Conservation (phyloP, 2,113 vertebrate species). For the Vidua chalybeata region DNA sequence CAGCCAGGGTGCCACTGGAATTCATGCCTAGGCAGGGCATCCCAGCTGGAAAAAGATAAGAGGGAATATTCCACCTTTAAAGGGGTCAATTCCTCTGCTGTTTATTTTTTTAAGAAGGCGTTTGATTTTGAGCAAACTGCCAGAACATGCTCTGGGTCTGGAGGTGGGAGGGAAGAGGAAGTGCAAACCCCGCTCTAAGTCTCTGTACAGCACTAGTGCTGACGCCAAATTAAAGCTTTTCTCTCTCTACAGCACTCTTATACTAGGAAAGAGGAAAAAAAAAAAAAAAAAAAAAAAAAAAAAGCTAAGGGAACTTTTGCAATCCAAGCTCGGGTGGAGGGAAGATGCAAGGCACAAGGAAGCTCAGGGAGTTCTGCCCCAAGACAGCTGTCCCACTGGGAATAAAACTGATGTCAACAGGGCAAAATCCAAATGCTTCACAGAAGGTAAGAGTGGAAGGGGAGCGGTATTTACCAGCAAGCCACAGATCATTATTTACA, state of each 20-base stretch:
- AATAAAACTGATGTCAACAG: not conserved
- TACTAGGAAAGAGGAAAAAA: not conserved
- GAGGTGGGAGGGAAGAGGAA: conserved; percentile 36
- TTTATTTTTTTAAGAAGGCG: not conserved
- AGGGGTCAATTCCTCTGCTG: not conserved
- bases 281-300: fast-evolving
- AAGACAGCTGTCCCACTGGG: not conserved
- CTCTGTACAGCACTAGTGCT: not conserved
- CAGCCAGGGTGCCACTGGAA: not conserved
- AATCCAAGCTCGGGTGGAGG: not conserved
- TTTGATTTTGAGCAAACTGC: conserved; percentile 4
- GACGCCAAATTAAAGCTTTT: not conserved
- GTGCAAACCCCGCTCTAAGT: not conserved
- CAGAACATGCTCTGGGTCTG: not conserved
- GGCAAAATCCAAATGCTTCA: not conserved
- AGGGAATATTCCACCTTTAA: conserved; percentile 6
- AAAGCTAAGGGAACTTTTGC: not conserved
- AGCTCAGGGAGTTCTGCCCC: fast-evolving
- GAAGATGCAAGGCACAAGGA: not conserved
- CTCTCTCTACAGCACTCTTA: not conserved
- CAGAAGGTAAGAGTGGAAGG: not conserved
- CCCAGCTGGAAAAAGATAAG: not conserved
- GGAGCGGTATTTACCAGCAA: not conserved
- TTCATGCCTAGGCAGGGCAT: not conserved
- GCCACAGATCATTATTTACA: not conserved